Percentiles rank a stretch among this genome's conserved stretches.
Conservation (phyloP, 2,888 invertebrate species). For the Oligia strigilis region DNA sequence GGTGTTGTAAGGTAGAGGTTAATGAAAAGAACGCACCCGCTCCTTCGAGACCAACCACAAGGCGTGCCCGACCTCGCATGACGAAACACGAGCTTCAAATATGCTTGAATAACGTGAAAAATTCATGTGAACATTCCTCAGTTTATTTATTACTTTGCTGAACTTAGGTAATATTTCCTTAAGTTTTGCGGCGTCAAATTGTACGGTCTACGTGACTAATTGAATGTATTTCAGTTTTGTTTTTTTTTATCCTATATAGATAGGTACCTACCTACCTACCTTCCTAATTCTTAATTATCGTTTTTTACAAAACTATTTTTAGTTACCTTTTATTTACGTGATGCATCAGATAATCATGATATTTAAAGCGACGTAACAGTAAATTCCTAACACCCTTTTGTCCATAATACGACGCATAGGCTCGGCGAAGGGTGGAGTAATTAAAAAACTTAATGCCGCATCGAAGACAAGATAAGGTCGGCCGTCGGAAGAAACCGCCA, state of each 20-base stretch:
- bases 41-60: conserved; percentile 87
- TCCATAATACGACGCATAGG: conserved; percentile 46
- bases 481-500: conserved; percentile 88
- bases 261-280: too few relatives aligned
- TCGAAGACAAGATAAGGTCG: conserved; percentile 89
- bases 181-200: conserved; percentile 24
- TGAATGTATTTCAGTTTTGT: conserved; percentile 5
- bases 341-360: conserved; percentile 22
- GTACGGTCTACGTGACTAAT: conserved; percentile 44
- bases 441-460: conserved; percentile 87
- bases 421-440: conserved; percentile 79
- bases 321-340: background rate
- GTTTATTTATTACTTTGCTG: conserved; percentile 32
- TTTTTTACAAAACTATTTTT: conserved; percentile 9
- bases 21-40: conserved; percentile 88
- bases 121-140: conserved; percentile 38
- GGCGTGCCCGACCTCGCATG: conserved; percentile 81
- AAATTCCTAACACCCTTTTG: conserved; percentile 35
- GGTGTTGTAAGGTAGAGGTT: conserved; percentile 81
- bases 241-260: background rate
- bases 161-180: conserved; percentile 45
- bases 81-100: conserved; percentile 66
- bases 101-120: conserved; percentile 52
- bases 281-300: background rate
- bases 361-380: background rate